Evolutionary conservation across 2,113 vertebrate species (phyloP).

Genomic region (Myanophis thanlyinensis): DNA sequence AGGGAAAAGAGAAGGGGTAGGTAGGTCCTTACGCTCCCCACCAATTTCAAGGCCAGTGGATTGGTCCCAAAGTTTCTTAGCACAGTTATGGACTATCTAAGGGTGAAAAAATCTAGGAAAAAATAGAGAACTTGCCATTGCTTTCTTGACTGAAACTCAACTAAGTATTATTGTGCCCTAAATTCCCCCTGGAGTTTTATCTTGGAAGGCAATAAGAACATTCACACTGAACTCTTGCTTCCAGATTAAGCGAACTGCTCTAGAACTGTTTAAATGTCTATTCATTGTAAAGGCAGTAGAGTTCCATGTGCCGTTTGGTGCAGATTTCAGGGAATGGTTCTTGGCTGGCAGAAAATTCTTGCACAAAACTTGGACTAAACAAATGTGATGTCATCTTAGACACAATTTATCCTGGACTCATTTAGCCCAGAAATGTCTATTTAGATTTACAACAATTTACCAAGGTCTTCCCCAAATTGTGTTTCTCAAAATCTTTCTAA

Average conservation of each 20-base stretch:
- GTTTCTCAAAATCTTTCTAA: not conserved
- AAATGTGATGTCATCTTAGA: not conserved
- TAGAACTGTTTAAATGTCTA: not conserved
- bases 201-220: not conserved
- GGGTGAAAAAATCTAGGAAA: not conserved
- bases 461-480: not conserved
- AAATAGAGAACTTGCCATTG: not conserved
- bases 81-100: not conserved
- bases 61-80: not conserved
- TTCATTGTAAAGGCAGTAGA: not conserved
- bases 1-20: not conserved
- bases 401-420: not conserved
- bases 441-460: not conserved
- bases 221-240: not conserved
- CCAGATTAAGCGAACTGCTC: not conserved
- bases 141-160: not conserved
- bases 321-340: not conserved
- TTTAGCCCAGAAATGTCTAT: not conserved
- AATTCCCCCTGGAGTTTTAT: not conserved
- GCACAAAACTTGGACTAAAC: not conserved
- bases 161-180: not conserved
- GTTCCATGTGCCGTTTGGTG: not conserved
- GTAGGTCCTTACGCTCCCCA: not conserved
- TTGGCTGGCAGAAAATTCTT: not conserved
- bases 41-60: not conserved